phyloP scores from a whole-genome alignment of 1,140 invertebrate genomes.

The Brachionus rotundiformis region DNA sequence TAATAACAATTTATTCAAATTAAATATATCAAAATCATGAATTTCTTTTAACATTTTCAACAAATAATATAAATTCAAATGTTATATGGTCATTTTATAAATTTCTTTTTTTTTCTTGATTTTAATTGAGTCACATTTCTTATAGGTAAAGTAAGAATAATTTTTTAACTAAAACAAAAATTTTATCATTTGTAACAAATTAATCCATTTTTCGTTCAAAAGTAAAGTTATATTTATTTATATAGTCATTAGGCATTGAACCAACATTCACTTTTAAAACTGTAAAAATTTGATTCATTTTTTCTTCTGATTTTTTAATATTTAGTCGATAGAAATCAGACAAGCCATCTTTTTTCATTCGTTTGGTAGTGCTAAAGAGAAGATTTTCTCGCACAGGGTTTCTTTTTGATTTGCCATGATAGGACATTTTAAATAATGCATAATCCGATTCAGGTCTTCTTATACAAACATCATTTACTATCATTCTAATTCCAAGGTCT shows the following conservation, averaged over 20 bases:
- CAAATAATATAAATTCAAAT: too few species aligned
- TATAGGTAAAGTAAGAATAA: too few species aligned
- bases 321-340: background rate
- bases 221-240: slow-evolving; percentile 2
- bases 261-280: background rate
- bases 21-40: too few species aligned
- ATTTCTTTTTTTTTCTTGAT: too few species aligned
- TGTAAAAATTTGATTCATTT: background rate
- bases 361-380: background rate
- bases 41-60: too few species aligned
- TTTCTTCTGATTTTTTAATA: background rate
- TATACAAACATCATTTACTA: slow-evolving; percentile 31
- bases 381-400: slow-evolving; percentile 37
- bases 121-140: too few species aligned
- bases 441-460: background rate
- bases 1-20: too few species aligned
- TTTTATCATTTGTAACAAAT: background rate
- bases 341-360: slow-evolving; percentile 42
- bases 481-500: slow-evolving; percentile 42
- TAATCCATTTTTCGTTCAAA: background rate
- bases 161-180: too few species aligned
- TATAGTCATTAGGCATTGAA: background rate
- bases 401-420: background rate
- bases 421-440: slow-evolving; percentile 33
- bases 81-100: too few species aligned